Conservation (phyloP, 2,888 invertebrate species). For the Drosophila hamatofila region DNA sequence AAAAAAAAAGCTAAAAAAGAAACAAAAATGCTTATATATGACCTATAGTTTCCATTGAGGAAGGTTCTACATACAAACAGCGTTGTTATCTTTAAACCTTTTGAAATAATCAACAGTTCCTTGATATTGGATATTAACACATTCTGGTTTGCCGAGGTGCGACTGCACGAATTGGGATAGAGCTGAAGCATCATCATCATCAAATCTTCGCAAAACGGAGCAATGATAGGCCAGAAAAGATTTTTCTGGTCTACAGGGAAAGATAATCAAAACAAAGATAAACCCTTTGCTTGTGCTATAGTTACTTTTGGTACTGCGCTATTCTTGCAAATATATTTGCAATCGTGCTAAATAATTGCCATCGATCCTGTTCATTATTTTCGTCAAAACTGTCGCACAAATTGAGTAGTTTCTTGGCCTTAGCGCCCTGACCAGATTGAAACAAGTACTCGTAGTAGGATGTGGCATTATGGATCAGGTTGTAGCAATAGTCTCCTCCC, state of each 20-base stretch:
- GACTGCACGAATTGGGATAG: conserved; percentile 60
- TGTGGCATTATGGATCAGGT: conserved; percentile 67
- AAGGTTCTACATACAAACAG: conserved; percentile 51
- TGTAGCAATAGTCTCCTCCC: conserved; percentile 69
- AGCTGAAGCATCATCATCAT: conserved; percentile 56
- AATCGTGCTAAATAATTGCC: conserved; percentile 70
- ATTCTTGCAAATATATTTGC: conserved; percentile 71
- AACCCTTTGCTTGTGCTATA: fast-evolving
- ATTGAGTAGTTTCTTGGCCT: conserved; percentile 62
- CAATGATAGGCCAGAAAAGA: conserved; percentile 55
- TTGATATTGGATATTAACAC: conserved; percentile 58
- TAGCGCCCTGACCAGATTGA: conserved; percentile 31
- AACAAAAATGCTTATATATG: background rate
- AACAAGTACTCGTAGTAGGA: conserved; percentile 61
- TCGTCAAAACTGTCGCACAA: conserved; percentile 67
- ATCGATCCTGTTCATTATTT: conserved; percentile 56
- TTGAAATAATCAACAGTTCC: conserved; percentile 49
- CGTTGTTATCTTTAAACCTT: conserved; percentile 57
- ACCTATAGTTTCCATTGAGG: background rate
- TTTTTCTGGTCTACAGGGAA: conserved; percentile 43
- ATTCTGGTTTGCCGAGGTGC: conserved; percentile 45
- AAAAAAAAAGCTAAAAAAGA: too few relatives aligned
- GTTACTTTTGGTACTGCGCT: conserved; percentile 73
- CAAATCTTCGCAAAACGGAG: conserved; percentile 44
- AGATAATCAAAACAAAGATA: background rate